Evolutionary conservation across 2,113 vertebrate genomes (phyloP), one percentile per base, ranked within the genome.

Genomic region (Leucoraja erinaceus): DNA sequence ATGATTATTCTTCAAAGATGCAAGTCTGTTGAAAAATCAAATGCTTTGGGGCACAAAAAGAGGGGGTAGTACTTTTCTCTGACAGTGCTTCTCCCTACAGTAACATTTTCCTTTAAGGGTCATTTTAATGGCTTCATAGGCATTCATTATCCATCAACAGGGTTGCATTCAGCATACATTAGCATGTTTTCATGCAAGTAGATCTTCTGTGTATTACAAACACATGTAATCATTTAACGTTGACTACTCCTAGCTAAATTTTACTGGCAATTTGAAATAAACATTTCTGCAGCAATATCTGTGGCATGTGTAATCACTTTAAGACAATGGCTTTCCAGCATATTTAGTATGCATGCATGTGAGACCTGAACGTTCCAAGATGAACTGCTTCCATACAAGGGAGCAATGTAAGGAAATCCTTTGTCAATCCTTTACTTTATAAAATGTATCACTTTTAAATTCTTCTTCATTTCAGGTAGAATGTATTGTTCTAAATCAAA

Each of bases 101-200:
- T 91, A 47, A 91, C 22, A 74, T 91, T 91, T 90, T 72, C 90
- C 90, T 91, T 91, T 91, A 91, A 91, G 68, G 90, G 68, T 91
- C 68, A 91, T 72, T 91, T 91, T 91, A 91, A 91, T 91, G 68
- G 66, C 68, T 91, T 91, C 68, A 91, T 72, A 47, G 68, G 22
- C 90, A 70, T 91, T 91, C 90, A 91, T 91, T 91, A 91, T 28
- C 90, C 68, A 72, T 74, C 90, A 54, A 63, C 68, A 63, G 90
- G 33, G 18, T 54, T 91, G 90, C 68, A 54, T 72, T 20, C 66
- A 91, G 66, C 68, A 72, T 91, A 91, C 22, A 72, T 91, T 72
- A 91, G 90, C 83, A 91, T 91, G 28, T 91, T 91, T 70, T 72
- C 68, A 63, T 91, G 90, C 38, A 28, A 54, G 31, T 72, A 68